These are phyloP conservation scores for Idaea aversata DNA, from an alignment of 2,888 invertebrate species.

Conservation along the genomic window DNA sequence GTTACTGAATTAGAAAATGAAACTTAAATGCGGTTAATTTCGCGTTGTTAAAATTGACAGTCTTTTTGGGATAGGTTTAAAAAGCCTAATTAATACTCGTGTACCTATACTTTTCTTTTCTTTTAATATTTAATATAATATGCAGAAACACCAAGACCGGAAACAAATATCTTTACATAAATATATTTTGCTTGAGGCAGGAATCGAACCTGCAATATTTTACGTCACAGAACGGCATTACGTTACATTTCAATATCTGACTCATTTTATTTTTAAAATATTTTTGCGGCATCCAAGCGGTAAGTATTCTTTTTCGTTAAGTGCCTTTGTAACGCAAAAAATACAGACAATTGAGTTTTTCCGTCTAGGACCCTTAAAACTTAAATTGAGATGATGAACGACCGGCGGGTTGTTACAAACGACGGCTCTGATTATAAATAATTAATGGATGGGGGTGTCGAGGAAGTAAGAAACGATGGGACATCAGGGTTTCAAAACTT, in stretches of 20 bases:
- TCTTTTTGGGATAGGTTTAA: no score
- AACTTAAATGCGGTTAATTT: no score
- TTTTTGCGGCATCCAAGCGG: not conserved
- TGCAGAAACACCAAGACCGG: no score
- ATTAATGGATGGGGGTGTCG: conserved; percentile 45
- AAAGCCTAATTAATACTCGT: no score
- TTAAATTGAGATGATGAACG: conserved; percentile 64
- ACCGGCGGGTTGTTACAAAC: conserved; percentile 38
- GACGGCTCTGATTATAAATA: conserved; percentile 64
- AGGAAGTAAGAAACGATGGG: conserved; percentile 11
- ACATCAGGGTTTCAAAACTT: not conserved
- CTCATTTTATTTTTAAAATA: no score
- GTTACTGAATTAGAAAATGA: no score
- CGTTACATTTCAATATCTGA: no score
- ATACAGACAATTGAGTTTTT: not conserved
- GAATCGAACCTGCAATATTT: not conserved
- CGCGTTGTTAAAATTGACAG: no score
- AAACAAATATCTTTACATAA: no score
- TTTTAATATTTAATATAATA: no score
- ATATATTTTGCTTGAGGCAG: not conserved
- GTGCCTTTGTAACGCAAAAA: not conserved
- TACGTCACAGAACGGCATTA: no score
- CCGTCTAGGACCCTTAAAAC: conserved; percentile 7
- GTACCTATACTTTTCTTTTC: no score
- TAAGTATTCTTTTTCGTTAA: not conserved